These are phyloP conservation scores for Brachyptera putata DNA, from an alignment of 2,888 invertebrate species.

Conservation along the genomic window DNA sequence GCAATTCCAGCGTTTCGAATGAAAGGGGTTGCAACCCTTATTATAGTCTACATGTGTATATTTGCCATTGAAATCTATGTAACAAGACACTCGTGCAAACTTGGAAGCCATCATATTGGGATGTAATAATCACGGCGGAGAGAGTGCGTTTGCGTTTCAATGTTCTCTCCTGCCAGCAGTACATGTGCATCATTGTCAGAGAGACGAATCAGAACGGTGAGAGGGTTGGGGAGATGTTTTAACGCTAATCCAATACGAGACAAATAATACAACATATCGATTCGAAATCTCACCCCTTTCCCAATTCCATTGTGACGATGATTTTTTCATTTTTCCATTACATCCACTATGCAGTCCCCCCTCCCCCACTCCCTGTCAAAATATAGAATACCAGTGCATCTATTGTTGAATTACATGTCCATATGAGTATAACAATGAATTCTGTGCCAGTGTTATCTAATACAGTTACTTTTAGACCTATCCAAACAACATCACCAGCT, in stretches of 20 bases:
- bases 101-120: neutral
- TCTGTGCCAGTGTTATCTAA: slow-evolving; percentile 5
- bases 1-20: neutral
- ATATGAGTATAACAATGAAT: slow-evolving; percentile 1
- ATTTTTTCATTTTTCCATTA: slow-evolving; percentile 11
- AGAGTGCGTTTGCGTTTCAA: slow-evolving; percentile 10
- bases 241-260: slow-evolving; percentile 30
- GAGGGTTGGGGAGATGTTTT: slow-evolving; percentile 18
- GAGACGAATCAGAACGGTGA: slow-evolving; percentile 7
- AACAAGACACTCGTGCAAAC: slow-evolving; percentile 5
- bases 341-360: slow-evolving; percentile 7
- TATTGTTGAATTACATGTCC: slow-evolving; percentile 17
- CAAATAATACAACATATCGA: slow-evolving; percentile 29
- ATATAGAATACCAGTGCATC: slow-evolving; percentile 22
- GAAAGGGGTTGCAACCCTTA: slow-evolving; percentile 15
- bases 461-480: slow-evolving; percentile 1
- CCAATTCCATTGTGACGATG: slow-evolving; percentile 22
- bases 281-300: slow-evolving; percentile 20
- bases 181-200: neutral
- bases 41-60: slow-evolving; percentile 5
- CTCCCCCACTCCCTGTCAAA: too few species aligned
- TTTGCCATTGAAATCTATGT: slow-evolving; percentile 14
- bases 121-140: slow-evolving; percentile 6
- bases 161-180: slow-evolving; percentile 3
- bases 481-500: neutral